Base-by-base conservation (phyloP, 2,888 invertebrate genomes). In the Pammene aurita region DNA sequence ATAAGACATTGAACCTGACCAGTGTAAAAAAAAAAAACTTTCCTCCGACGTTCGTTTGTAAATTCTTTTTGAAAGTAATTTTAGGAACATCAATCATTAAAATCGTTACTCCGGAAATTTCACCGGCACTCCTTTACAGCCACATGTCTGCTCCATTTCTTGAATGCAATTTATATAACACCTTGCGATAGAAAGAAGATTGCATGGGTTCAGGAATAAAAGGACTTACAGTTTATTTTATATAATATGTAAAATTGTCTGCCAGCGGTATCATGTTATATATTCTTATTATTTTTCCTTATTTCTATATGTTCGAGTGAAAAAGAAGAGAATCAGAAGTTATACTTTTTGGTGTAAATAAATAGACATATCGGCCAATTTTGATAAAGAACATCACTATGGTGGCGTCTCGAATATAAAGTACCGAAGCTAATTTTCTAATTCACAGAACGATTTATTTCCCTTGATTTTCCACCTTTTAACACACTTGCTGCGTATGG, bases 21-120 rank as follows among this genome's bases (percentile, higher is more conserved):
- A 26, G 26, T 41, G 26, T 26, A 26, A 58, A 38, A n/a, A 46
- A 65, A 69, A 66, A 66, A 70, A 61, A 26, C 26, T 52, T 52
- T 60, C 58, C 52, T 52, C 7, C 13, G 48, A 55, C 48, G 44
- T 66, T 67, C 42, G 60, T 63, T 42, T 52, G 69, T 64, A 65
- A 58, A 46, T 69, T 64, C 52, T 60, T 65, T 70, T 66, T 66
- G 61, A 81, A 82, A 81, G 84, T 87, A 87, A 88, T 88, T 89
- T 86, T 80, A 83, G 75, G 82, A 80, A 82, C 91, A 91, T 91
- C 91, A 90, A 91, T 91, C 91, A 90, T 84, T 82, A 82, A 76
- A 83, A 86, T 88, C 89, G 83, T 87, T 87, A 85, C 84, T 81
- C 84, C 83, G 77, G 83, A 89, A 86, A 85, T 86, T 84, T 88